These are phyloP conservation scores for Agapornis canus DNA, from an alignment of 2,797 vertebrate species.

Conservation along the genomic window DNA sequence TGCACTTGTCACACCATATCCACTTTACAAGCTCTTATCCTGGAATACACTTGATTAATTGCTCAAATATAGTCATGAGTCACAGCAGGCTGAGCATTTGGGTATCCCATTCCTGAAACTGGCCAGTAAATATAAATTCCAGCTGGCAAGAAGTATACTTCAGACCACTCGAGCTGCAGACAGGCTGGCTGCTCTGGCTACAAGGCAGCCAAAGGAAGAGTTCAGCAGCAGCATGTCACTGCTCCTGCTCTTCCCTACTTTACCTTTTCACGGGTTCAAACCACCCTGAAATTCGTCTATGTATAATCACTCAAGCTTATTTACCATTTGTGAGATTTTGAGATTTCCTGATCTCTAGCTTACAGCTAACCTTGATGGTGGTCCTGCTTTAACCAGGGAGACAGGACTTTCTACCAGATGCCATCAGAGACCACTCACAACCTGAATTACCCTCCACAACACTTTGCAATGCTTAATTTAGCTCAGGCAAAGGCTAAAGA, in stretches of 20 bases:
- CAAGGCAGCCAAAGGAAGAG: not conserved
- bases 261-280: not conserved
- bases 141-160: not conserved
- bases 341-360: not conserved
- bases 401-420: fast-evolving
- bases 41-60: not conserved
- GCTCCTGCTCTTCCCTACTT: not conserved
- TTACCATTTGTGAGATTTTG: not conserved
- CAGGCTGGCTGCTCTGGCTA: not conserved
- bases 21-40: not conserved
- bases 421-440: not conserved
- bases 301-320: fast-evolving
- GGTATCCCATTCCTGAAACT: not conserved
- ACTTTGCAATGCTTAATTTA: not conserved
- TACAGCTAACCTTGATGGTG: not conserved
- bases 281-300: not conserved
- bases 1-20: not conserved
- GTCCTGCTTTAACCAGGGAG: not conserved
- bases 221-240: not conserved
- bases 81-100: not conserved
- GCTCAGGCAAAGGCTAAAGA: not conserved
- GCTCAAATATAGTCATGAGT: not conserved
- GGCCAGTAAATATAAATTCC: not conserved
- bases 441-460: not conserved
- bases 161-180: not conserved